Base-by-base conservation (phyloP, 1,140 invertebrate genomes). In the Caenorhabditis inopinata region DNA sequence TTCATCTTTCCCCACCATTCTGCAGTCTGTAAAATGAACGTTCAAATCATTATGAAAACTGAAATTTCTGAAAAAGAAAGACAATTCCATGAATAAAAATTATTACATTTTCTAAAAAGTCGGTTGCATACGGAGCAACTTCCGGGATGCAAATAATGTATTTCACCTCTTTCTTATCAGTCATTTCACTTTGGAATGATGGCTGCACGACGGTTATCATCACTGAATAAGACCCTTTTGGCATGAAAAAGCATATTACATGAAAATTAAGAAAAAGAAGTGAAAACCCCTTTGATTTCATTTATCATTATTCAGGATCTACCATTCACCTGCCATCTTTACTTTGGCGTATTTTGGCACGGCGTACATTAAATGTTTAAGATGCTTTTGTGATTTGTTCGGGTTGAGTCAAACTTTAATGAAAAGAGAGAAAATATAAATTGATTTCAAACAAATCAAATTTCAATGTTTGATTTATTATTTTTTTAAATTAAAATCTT, bases 131-230 rank as follows among this genome's bases (percentile, higher is more conserved):
- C 21, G 48, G 14, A 25, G 48, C 27, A 21, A 21, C 38, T 68
- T 68, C 58, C 58, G 58, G 58, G 58, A 68, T 9, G 58, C 58
- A 21, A 42, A 68, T 68, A n/a, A 68, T 21, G 32, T 21, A 29
- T 18, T 38, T 68, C 32, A 38, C 58, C 32, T 42, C n/a, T 29
- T 9, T 38, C 32, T 68, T 68, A 68, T 68, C 58, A 68, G 25
- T 38, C 14, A 7, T 21, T 35, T 68, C 11, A 2, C 25, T n/a
- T 16, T 58, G 12, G 51, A 32, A 7, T 58, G 32, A 68, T 6
- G 38, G 58, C 38, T 32, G 29, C 51, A 58, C 51, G 25, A 58
- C 51, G n/a, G 0, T 32, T 58, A 3, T 58, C 51, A 58, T 25
- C 23, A 62, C 14, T 62, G 27, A 29, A 38, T 68, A 38, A 68